Conservation (phyloP, 2,888 invertebrate species). For the Muscina levida region DNA sequence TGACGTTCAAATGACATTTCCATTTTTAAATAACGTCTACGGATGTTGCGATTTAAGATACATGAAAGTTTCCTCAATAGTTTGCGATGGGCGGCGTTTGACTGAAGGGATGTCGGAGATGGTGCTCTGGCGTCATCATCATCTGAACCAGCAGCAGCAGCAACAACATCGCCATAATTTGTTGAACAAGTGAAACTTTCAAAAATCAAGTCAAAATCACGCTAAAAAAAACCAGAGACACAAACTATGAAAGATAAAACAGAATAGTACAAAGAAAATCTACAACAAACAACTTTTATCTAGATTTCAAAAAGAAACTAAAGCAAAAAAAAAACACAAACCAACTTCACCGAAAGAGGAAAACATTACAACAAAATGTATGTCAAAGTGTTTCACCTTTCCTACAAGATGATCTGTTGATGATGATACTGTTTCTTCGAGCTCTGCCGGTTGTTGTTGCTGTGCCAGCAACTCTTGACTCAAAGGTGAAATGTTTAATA, state of each 20-base stretch:
- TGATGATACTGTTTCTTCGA: conserved; percentile 18
- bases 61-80: conserved; percentile 56
- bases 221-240: conserved; percentile 4
- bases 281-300: conserved; percentile 37
- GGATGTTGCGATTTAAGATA: conserved; percentile 62
- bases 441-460: conserved; percentile 23
- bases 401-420: conserved; percentile 43
- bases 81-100: conserved; percentile 6
- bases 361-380: conserved; percentile 54
- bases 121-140: conserved; percentile 8
- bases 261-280: conserved; percentile 34
- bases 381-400: conserved; percentile 61
- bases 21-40: conserved; percentile 64
- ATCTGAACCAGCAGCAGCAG: conserved; percentile 12
- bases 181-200: conserved; percentile 54
- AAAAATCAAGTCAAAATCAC: conserved; percentile 51
- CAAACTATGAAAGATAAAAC: not conserved
- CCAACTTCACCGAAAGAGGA: not conserved
- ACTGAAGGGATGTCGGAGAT: not conserved
- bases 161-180: conserved; percentile 18
- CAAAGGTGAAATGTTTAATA: conserved; percentile 56
- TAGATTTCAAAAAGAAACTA: conserved; percentile 23
- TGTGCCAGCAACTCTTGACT: conserved; percentile 49
- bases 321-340: not conserved
- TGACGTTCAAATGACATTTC: conserved; percentile 62